phyloP scores from a whole-genome alignment of 1,140 invertebrate genomes.

The Lepidurus couesii region DNA sequence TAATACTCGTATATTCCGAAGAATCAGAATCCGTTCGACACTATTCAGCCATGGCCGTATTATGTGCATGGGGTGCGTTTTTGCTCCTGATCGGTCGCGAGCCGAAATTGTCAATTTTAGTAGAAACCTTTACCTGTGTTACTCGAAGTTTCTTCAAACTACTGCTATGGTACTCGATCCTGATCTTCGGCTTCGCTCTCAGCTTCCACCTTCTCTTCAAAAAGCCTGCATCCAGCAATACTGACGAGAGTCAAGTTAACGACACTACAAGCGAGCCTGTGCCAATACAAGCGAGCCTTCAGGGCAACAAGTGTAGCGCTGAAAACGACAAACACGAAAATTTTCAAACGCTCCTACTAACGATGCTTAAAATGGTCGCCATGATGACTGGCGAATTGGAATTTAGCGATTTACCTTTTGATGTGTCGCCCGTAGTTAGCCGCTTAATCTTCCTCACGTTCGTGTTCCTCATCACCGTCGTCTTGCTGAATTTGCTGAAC shows the following conservation, averaged over 20 bases:
- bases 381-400: conserved; percentile 81
- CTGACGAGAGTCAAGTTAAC: neutral
- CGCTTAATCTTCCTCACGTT: conserved; percentile 68
- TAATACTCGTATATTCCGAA: conserved; percentile 51
- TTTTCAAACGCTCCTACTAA: conserved; percentile 57
- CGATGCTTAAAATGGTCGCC: conserved; percentile 70
- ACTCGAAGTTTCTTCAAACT: conserved; percentile 71
- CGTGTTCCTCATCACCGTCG: conserved; percentile 70
- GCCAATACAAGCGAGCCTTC: neutral
- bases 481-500: conserved; percentile 71
- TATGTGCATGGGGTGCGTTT: conserved; percentile 67
- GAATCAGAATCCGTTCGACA: conserved; percentile 52
- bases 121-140: conserved; percentile 70
- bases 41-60: conserved; percentile 57
- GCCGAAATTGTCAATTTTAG: conserved; percentile 62
- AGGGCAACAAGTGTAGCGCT: too few relatives aligned
- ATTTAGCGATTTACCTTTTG: conserved; percentile 66
- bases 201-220: conserved; percentile 61
- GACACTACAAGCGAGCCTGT: neutral
- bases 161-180: conserved; percentile 66
- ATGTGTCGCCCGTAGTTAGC: conserved; percentile 56
- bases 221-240: neutral
- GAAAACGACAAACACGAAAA: conserved; percentile 45
- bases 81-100: conserved; percentile 69
- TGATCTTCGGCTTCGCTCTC: conserved; percentile 71